Evolutionary conservation across 2,888 invertebrate species (phyloP).

Genomic region (Drosophila testacea): DNA sequence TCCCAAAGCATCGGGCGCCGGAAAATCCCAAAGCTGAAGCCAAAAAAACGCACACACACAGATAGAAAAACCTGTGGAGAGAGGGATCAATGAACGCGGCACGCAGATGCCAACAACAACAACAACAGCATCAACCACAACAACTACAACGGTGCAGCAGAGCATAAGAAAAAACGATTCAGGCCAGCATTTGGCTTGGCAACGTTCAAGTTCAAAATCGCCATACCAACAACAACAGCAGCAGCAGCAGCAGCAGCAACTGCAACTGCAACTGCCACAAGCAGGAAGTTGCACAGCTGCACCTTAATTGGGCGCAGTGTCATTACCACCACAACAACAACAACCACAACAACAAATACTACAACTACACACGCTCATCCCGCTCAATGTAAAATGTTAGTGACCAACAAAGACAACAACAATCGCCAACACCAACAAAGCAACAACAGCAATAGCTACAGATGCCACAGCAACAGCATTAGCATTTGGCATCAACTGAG

Average conservation of each 20-base stretch:
- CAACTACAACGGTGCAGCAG: slow-evolving; percentile 34
- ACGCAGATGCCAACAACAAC: slow-evolving; percentile 69
- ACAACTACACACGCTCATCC: slow-evolving; percentile 39
- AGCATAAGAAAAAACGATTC: slow-evolving; percentile 71
- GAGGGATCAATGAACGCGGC: slow-evolving; percentile 75
- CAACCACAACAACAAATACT: slow-evolving; percentile 47
- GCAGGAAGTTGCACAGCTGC: slow-evolving; percentile 76
- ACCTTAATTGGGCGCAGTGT: slow-evolving; percentile 77
- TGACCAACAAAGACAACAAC: slow-evolving; percentile 80
- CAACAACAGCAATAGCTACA: slow-evolving; percentile 11
- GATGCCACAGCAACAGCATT: slow-evolving; percentile 16
- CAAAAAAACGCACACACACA: slow-evolving; percentile 34
- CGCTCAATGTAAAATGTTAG: slow-evolving; percentile 85
- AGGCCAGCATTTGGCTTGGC: slow-evolving; percentile 58
- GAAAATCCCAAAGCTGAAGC: slow-evolving; percentile 69
- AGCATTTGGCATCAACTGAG: slow-evolving; percentile 5
- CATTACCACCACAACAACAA: slow-evolving; percentile 64
- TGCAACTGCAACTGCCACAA: slow-evolving; percentile 42
- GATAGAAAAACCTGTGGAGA: slow-evolving; percentile 55
- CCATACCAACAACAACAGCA: slow-evolving; percentile 50
- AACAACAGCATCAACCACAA: slow-evolving; percentile 11
- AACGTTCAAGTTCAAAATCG: slow-evolving; percentile 70
- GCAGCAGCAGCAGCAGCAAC: slow-evolving; percentile 15
- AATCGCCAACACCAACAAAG: slow-evolving; percentile 53
- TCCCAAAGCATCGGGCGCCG: slow-evolving; percentile 54